Base-by-base conservation (phyloP, 2,888 invertebrate genomes). In the Entomobrya multifasciata region DNA sequence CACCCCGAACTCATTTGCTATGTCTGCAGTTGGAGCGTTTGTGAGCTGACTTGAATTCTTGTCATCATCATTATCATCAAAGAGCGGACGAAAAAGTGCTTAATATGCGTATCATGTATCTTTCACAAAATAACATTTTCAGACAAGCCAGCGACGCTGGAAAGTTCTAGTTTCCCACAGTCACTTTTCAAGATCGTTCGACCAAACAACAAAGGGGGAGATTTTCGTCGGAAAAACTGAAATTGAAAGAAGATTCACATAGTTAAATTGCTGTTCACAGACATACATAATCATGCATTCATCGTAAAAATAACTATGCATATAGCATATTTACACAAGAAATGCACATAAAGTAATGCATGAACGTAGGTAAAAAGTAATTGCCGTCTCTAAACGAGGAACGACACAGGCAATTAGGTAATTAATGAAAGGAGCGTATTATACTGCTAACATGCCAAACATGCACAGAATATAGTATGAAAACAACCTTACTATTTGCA, bases 361-460 rank as follows among this genome's bases (percentile, higher is more conserved):
- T 65, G 62, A 70, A 70, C 11, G 25, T 60, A 62, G 65, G 27
- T 15, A 57, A 57, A 47, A 82, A 55, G 83, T 77, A 84, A 84
- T 84, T 76, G 83, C 47, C 67, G 76, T 67, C 77, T 47, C 76
- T 76, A 84, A 84, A 77, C 77, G 83, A 77, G 77, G 25, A 77
- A 49, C 62, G 83, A 84, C 77, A 84, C 76, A 77, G 83, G 60
- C 76, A 84, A 84, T 84, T 84, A 84, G 83, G 77, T 84, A 84
- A 84, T 84, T 84, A 84, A 84, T 84, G 83, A 55, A 77, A 77
- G 65, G 55, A 72, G 72, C 60, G 25, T 47, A n/a, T 15, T 65
- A 36, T 41, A 17, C 3, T 17, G 11, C 25, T 25, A n/a, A 1
- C 20, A 65, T 15, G 36, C 65, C 17, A 65, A 36, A 17, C 1